Percentiles rank a stretch among this genome's conserved stretches.
Conservation (phyloP, 2,888 invertebrate genomes). For the Pachycephus smyrnensis region DNA sequence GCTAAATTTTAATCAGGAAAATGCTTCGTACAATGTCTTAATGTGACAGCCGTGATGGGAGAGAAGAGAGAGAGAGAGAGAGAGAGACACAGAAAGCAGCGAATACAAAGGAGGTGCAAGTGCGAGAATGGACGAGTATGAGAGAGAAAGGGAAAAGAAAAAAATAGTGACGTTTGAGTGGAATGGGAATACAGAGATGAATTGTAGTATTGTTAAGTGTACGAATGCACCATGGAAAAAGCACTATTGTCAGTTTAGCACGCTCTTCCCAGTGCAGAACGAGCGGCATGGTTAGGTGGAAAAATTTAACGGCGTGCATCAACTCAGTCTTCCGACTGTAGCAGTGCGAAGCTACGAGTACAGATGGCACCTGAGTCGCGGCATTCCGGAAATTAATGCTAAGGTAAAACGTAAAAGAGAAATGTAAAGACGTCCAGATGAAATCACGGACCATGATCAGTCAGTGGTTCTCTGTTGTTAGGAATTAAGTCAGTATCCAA, state of each 20-base stretch:
- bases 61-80: slow-evolving; percentile 21
- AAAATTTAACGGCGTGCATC: slow-evolving; percentile 25
- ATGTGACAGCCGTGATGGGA: slow-evolving; percentile 14
- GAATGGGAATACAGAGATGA: slow-evolving; percentile 29
- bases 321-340: slow-evolving; percentile 20
- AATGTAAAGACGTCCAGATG: not conserved
- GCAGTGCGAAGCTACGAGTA: slow-evolving; percentile 23
- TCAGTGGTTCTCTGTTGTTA: too few relatives aligned
- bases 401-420: slow-evolving; percentile 1
- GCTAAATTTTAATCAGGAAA: slow-evolving; percentile 60
- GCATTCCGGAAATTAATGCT: slow-evolving; percentile 33
- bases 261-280: slow-evolving; percentile 19
- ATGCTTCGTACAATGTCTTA: slow-evolving; percentile 52
- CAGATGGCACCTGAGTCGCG: slow-evolving; percentile 10
- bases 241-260: slow-evolving; percentile 57
- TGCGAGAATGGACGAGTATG: not conserved
- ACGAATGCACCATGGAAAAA: slow-evolving; percentile 36
- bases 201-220: slow-evolving; percentile 49
- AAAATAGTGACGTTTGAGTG: slow-evolving; percentile 10
- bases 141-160: slow-evolving; percentile 23
- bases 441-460: not conserved
- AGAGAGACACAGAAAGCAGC: slow-evolving; percentile 21
- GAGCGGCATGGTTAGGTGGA: slow-evolving; percentile 24
- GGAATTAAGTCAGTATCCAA: not conserved
- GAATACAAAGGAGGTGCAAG: not conserved